phyloP scores from a whole-genome alignment of 2,113 vertebrate species.

The Empidonax alnorum region DNA sequence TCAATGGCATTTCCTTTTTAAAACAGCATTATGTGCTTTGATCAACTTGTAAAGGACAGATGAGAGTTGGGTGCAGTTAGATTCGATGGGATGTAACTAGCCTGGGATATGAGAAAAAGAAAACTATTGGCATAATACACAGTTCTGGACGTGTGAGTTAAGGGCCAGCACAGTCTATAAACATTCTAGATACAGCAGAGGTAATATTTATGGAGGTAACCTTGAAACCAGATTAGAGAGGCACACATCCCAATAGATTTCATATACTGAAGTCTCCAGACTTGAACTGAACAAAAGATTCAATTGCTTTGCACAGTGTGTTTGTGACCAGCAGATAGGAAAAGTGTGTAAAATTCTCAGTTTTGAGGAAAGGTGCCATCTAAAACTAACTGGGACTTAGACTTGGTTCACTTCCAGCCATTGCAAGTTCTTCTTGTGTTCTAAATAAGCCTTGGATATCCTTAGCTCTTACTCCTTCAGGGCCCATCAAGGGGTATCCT shows the following conservation, averaged over 20 bases:
- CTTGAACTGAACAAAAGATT: background rate
- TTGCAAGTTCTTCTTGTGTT: background rate
- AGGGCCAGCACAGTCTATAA: background rate
- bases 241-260: background rate
- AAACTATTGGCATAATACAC: background rate
- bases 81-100: background rate
- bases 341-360: background rate
- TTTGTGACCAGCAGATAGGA: background rate
- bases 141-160: background rate
- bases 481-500: background rate
- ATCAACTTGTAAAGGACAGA: background rate
- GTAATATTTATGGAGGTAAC: background rate
- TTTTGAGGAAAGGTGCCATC: background rate
- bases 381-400: background rate
- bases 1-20: conserved; percentile 41
- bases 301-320: background rate
- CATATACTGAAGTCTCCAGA: background rate
- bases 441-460: background rate
- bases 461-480: background rate
- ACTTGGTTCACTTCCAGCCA: background rate
- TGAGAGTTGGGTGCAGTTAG: background rate
- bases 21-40: conserved; percentile 44
- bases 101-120: background rate
- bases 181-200: background rate
- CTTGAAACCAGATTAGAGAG: background rate